A percentile compares a stretch with the other conserved stretches of the same genome.
Conservation (phyloP, 2,113 vertebrate genomes). For the Proteles cristata region DNA sequence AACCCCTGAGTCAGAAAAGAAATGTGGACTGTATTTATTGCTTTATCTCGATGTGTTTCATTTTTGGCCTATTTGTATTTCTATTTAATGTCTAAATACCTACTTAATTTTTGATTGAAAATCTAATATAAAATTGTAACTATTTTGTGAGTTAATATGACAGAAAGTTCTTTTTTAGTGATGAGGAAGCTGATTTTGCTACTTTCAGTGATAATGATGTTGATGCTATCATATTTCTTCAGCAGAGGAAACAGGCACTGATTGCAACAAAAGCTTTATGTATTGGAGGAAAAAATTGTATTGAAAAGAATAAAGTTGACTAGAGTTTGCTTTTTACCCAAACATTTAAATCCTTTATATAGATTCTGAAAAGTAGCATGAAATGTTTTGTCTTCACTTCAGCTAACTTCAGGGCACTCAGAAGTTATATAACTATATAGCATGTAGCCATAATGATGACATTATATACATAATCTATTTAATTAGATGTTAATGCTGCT, state of each 20-base stretch:
- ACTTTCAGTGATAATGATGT: not conserved
- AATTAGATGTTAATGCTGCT: not conserved
- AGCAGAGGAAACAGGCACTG: not conserved
- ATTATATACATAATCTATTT: not conserved
- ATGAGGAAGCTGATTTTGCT: not conserved
- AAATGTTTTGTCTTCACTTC: conserved; percentile 31
- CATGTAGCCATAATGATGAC: not conserved
- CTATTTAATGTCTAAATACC: not conserved
- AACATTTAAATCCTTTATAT: not conserved
- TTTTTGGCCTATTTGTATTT: not conserved
- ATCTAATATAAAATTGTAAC: conserved; percentile 14
- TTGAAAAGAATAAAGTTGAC: not conserved
- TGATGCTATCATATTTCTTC: not conserved
- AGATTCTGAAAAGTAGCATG: not conserved
- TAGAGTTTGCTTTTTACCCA: not conserved
- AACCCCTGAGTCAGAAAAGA: not conserved
- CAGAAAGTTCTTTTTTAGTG: not conserved
- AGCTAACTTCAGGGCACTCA: not conserved
- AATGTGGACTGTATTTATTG: not conserved
- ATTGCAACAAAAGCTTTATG: not conserved
- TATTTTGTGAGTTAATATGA: not conserved
- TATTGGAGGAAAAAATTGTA: not conserved
- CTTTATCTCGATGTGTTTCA: not conserved
- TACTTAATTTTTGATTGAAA: not conserved
- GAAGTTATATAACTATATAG: not conserved